Conservation (phyloP, 2,113 vertebrate species). For the Python bivittatus region DNA sequence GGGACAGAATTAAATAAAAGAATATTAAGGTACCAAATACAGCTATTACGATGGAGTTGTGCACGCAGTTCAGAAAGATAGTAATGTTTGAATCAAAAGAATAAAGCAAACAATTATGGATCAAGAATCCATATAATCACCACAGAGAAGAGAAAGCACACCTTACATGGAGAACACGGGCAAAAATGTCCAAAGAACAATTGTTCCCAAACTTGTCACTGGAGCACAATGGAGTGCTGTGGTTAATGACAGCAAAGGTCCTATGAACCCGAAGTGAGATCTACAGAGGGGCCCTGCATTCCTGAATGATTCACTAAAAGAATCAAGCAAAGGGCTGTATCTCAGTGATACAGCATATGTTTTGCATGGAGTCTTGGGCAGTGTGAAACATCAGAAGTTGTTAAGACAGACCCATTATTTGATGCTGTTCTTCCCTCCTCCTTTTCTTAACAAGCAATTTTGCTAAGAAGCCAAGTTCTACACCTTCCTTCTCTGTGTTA, state of each 20-base stretch:
- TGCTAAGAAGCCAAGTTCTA: neutral
- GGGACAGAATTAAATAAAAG: neutral
- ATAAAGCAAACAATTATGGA: neutral
- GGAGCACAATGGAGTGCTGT: no score
- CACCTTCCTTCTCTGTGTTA: neutral
- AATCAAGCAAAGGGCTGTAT: neutral
- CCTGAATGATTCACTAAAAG: neutral
- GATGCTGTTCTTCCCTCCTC: neutral
- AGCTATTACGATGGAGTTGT: no score
- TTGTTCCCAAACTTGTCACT: neutral
- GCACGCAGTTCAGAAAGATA: neutral
- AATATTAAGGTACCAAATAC: neutral
- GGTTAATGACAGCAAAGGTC: neutral
- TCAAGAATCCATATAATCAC: neutral
- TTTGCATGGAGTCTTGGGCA: neutral
- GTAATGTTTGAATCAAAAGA: neutral
- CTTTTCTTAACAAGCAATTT: neutral
- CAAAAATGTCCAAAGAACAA: neutral
- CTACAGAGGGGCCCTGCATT: neutral
- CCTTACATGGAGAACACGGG: neutral
- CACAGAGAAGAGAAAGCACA: neutral
- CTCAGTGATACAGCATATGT: neutral
- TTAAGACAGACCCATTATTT: neutral
- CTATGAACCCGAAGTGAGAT: neutral
- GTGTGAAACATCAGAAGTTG: neutral